These are phyloP conservation scores for Sarcophaga carnaria DNA, from an alignment of 2,888 invertebrate genomes.

Conservation along the genomic window DNA sequence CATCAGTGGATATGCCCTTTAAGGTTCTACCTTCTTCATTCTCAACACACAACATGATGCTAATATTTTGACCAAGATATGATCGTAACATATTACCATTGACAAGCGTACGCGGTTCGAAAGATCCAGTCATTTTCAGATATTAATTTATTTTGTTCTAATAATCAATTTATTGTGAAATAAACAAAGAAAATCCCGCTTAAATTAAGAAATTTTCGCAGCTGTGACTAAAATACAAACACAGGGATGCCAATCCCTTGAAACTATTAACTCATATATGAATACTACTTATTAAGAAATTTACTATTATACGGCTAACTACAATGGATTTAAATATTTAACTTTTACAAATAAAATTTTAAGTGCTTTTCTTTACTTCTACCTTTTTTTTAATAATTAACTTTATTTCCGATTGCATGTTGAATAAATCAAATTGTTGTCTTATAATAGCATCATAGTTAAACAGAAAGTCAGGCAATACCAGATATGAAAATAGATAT, in stretches of 20 bases:
- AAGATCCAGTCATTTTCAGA: conserved; percentile 75
- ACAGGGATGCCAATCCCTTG: not conserved
- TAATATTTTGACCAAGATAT: conserved; percentile 77
- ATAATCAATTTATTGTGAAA: not conserved
- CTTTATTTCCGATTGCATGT: too few relatives aligned
- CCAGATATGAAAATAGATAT: too few relatives aligned
- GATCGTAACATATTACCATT: conserved; percentile 78
- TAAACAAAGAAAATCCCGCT: conserved; percentile 24
- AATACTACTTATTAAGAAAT: not conserved
- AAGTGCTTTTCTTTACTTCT: too few relatives aligned
- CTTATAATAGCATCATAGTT: too few relatives aligned
- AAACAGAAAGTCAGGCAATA: too few relatives aligned
- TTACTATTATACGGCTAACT: not conserved
- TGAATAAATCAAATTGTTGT: too few relatives aligned
- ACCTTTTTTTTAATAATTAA: too few relatives aligned
- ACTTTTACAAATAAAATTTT: too few relatives aligned
- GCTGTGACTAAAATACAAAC: not conserved
- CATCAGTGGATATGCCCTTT: conserved; percentile 76
- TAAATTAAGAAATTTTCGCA: not conserved
- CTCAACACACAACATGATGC: conserved; percentile 78
- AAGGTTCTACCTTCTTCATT: conserved; percentile 75
- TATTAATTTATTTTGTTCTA: not conserved
- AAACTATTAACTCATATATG: not conserved
- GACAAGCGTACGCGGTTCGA: conserved; percentile 76
- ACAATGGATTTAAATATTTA: too few relatives aligned